Base-by-base conservation (phyloP, 2,888 invertebrate genomes). In the Villa cingulata region DNA sequence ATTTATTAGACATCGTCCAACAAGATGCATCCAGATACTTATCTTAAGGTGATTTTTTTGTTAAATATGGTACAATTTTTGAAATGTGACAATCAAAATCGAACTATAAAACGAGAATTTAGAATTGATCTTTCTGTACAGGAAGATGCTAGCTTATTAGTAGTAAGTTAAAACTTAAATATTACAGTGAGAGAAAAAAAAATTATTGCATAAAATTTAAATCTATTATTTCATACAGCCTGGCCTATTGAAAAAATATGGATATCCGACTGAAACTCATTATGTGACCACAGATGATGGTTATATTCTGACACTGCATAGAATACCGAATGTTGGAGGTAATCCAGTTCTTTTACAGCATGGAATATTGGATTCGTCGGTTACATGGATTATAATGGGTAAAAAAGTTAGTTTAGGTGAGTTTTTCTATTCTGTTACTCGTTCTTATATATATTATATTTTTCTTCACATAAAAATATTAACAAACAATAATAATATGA, bases 291-390 rank as follows among this genome's bases (percentile, higher is more conserved):
- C 90, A 0, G 62, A 72, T 4, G 90, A 91, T 70, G 86, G 84
- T 2, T 90, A 86, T 59, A 76, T 86, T n/a, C 68, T 91, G 52
- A 73, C 76, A 50, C 55, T 88, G 59, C 86, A 89, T 60, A 75
- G 89, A 39, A 83, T 90, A 40, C 73, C 76, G 23, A 74, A 73
- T 1, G 70, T 71, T 4, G 70, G 71, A n/a, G 65, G 69, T 38
- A 59, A 56, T 1, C 71, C 72, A 1, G 64, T 79, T 0, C 71
- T 83, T n/a, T 43, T 85, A 23, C 74, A 80, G 64, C 84, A 84
- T 56, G 85, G 90, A 0, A 65, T 91, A 0, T 62, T 87, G 19
- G 78, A 78, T 37, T 80, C 81, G 7, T 82, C 87, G 0, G 74
- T 78, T 4, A 77, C 79, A 53, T 90, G 81, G 77, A 72, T 90